phyloP scores from a whole-genome alignment of 2,113 vertebrate genomes.

The Esox niger region DNA sequence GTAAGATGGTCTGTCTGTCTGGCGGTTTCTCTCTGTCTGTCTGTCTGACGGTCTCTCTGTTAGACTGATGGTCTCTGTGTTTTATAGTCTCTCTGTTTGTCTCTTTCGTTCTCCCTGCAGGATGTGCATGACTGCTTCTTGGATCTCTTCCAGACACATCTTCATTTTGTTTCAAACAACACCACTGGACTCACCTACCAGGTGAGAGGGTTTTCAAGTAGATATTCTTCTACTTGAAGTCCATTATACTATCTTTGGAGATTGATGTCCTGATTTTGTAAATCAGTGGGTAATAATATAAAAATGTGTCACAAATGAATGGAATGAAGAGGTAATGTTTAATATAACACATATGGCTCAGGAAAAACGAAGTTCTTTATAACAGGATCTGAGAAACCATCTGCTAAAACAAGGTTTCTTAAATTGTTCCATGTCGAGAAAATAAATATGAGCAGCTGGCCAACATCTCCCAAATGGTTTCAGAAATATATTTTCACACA shows the following conservation, averaged over 20 bases:
- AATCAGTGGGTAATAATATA: not conserved
- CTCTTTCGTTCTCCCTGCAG: conserved; percentile 59
- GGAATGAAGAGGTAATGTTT: not conserved
- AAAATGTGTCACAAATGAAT: not conserved
- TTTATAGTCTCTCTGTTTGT: conserved; percentile 17
- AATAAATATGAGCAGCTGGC: too few relatives aligned
- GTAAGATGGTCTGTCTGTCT: too few relatives aligned
- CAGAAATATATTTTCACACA: too few relatives aligned
- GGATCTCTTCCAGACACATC: conserved; percentile 90
- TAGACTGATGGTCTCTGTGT: too few relatives aligned
- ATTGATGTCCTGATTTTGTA: not conserved
- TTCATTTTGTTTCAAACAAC: conserved; percentile 89
- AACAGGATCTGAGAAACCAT: not conserved
- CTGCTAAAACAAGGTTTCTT: too few relatives aligned
- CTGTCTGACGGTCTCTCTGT: too few relatives aligned
- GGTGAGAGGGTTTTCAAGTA: conserved; percentile 64
- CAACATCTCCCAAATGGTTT: too few relatives aligned
- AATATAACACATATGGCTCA: not conserved
- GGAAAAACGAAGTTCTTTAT: not conserved
- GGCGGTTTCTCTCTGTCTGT: too few relatives aligned
- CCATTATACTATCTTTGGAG: too few relatives aligned
- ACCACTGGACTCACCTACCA: conserved; percentile 85
- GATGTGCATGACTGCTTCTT: conserved; percentile 89
- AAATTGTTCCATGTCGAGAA: too few relatives aligned
- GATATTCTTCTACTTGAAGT: not conserved